These are phyloP conservation scores for Arrhopalites spinosus DNA, from an alignment of 2,888 invertebrate species.

Conservation along the genomic window DNA sequence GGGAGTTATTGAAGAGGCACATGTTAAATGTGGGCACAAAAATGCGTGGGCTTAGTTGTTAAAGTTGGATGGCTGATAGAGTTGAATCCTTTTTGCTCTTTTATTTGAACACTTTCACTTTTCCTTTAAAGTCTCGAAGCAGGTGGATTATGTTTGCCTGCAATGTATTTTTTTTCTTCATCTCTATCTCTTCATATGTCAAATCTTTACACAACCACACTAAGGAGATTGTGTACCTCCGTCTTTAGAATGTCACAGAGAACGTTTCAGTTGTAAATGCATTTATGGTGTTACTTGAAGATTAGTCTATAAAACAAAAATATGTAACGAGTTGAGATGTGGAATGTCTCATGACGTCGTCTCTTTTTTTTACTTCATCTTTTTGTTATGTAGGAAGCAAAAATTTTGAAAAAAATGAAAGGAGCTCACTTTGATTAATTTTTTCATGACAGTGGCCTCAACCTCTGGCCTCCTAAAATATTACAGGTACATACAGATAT, in stretches of 20 bases:
- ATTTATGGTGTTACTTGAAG: no score
- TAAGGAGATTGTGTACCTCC: no score
- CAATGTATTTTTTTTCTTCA: no score
- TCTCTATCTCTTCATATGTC: slow-evolving; percentile 3
- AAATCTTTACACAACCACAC: slow-evolving; percentile 11
- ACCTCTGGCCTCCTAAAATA: no score
- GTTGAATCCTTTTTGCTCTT: background rate
- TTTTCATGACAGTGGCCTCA: background rate
- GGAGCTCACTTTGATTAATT: background rate
- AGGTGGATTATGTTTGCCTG: slow-evolving; percentile 35
- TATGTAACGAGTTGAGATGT: background rate
- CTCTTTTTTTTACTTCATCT: background rate
- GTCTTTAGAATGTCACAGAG: background rate
- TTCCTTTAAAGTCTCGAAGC: slow-evolving; percentile 30
- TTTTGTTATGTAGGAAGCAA: background rate
- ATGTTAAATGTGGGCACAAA: slow-evolving; percentile 26
- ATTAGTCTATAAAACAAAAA: background rate
- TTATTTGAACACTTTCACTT: slow-evolving; percentile 31
- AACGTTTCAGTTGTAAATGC: background rate
- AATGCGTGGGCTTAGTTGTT: slow-evolving; percentile 17
- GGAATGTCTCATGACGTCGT: no score
- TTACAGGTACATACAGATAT: no score
- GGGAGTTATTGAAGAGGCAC: slow-evolving; percentile 5
- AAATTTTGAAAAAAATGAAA: background rate
- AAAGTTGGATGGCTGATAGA: no score